phyloP scores from a whole-genome alignment of 2,113 vertebrate species.

The Lepus europaeus region DNA sequence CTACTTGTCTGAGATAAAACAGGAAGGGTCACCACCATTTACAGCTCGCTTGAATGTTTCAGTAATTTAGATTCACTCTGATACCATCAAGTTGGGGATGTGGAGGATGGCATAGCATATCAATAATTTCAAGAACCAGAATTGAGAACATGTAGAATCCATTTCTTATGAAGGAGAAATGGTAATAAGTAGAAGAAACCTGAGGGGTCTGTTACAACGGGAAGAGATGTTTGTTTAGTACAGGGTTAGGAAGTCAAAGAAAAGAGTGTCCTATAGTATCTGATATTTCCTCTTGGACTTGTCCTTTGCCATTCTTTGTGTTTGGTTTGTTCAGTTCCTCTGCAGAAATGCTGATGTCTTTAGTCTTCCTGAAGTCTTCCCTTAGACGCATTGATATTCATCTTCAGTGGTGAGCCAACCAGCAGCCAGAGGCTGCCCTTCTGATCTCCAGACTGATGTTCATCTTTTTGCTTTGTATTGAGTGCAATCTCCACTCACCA shows the following conservation, averaged over 20 bases:
- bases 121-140: background rate
- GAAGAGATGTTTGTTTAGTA: background rate
- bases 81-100: background rate
- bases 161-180: conserved; percentile 24
- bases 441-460: background rate
- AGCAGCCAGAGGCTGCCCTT: background rate
- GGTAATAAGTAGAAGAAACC: background rate
- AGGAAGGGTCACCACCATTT: background rate
- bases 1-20: background rate
- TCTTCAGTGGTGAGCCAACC: background rate
- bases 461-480: background rate
- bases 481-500: background rate
- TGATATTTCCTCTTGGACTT: background rate
- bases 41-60: background rate
- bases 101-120: fast-evolving
- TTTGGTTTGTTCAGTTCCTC: background rate
- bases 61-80: background rate
- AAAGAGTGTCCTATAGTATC: background rate
- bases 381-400: conserved; percentile 9
- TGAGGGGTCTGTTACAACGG: background rate
- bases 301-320: background rate
- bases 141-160: background rate
- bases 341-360: background rate
- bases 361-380: background rate
- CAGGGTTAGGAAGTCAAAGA: background rate